These are phyloP conservation scores for Rhyzopertha dominica DNA, from an alignment of 1,140 invertebrate species.

Conservation along the genomic window DNA sequence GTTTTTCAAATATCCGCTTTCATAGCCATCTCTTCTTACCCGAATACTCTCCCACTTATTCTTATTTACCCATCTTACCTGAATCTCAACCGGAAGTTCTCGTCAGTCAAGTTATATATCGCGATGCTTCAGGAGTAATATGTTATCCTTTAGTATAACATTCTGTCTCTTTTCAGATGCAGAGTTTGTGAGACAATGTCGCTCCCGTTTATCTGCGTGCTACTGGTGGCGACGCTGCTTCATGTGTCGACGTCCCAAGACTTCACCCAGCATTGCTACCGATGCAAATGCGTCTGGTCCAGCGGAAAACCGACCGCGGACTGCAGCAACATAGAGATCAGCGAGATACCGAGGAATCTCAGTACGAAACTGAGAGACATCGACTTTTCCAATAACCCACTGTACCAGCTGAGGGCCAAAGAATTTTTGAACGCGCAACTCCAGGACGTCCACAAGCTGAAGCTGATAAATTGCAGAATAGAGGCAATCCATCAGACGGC, in stretches of 20 bases:
- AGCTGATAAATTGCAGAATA: conserved; percentile 66
- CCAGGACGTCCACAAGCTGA: conserved; percentile 75
- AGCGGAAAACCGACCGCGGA: conserved; percentile 77
- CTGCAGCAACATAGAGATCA: conserved; percentile 54
- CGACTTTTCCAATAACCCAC: conserved; percentile 67
- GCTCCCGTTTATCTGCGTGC: conserved; percentile 17
- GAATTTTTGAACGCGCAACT: conserved; percentile 67
- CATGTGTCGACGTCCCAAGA: conserved; percentile 47
- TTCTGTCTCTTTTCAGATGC: too few species aligned
- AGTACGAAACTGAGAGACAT: conserved; percentile 71
- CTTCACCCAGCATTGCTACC: conserved; percentile 53
- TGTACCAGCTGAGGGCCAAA: conserved; percentile 58
- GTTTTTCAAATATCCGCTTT: too few species aligned
- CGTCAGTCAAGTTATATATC: too few species aligned
- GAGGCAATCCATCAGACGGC: conserved; percentile 63
- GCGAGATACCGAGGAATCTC: conserved; percentile 62
- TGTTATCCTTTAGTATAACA: too few species aligned
- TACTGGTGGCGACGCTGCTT: conserved; percentile 16
- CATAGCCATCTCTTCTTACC: too few species aligned
- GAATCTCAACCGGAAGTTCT: too few species aligned
- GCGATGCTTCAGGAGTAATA: too few species aligned
- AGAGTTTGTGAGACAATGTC: too few species aligned
- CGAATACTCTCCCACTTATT: too few species aligned
- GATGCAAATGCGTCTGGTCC: conserved; percentile 73
- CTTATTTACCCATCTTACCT: too few species aligned